Evolutionary conservation across 2,797 vertebrate genomes (phyloP), one percentile per base, ranked within the genome.

Genomic region (Platalea minor): DNA sequence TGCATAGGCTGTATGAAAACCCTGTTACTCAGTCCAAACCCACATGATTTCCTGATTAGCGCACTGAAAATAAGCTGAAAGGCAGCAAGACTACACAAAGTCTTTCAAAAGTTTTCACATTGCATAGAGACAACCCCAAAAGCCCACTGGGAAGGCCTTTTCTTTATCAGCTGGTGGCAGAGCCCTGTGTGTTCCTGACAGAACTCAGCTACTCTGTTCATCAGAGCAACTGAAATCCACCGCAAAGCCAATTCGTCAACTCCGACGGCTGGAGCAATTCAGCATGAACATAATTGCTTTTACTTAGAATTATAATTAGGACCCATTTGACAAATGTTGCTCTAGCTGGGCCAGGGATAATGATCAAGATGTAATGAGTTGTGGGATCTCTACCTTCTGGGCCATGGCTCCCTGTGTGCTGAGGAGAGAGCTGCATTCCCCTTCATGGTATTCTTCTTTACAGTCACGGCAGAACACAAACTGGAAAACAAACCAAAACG

Each of bases 381-480:
- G 29, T 86, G 91, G 57, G 29, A 78, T 77, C 60, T 61, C 20
- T 97, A 97, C 97, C 96, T 95, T 97, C 96, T 95, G 98, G 65
- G 96, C 21, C 12, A 13, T 25, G 11, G 96, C 83, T 94, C 94
- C 98, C 1, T 92, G 76, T 1, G 45, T 83, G 72, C 86, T 88
- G 21, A 78, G 45, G 21, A 95, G 50, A 28, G 82, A 31, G 23
- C 35, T 88, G 87, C 98, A 98, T 37, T 96, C 94, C 1, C 98
- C 99, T 48, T 99, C 97, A 2, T 99, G 99, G 95, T 97, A 98
- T 4, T 84, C 91, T 76, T 98, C 98, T 93, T 98, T 98, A 91
- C 99, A 99, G 89, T 98, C 97, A 68, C 98, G 98, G 96, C 99
- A 99, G 96, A 99, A 99, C 35, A 98, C 82, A 7, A 98, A 98